A percentile compares a stretch with the other conserved stretches of the same genome.
Conservation (phyloP, 1,140 invertebrate species). For the Zaprionus lachaisei region DNA sequence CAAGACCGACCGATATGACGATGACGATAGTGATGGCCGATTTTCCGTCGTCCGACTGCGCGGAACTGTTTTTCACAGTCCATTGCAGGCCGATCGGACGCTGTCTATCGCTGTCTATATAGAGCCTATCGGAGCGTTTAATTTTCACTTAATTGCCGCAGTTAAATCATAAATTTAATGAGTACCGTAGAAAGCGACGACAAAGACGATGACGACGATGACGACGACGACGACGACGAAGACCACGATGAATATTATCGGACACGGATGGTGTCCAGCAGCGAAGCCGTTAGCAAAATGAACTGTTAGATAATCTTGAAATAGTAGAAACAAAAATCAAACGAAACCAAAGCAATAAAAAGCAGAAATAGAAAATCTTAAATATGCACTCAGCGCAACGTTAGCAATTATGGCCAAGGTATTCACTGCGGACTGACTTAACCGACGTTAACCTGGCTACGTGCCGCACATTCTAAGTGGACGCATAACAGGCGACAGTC, state of each 20-base stretch:
- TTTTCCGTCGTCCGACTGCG: slow-evolving; percentile 9
- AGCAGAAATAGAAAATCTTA: slow-evolving; percentile 10
- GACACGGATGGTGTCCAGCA: slow-evolving; percentile 35
- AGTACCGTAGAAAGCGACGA: slow-evolving; percentile 45
- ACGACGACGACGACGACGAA: background rate
- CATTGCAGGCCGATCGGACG: slow-evolving; percentile 20
- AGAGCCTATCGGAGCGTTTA: slow-evolving; percentile 47
- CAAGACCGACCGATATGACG: slow-evolving; percentile 25
- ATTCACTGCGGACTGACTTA: slow-evolving; percentile 23
- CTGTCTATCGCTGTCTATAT: slow-evolving; percentile 5
- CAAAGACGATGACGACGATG: slow-evolving; percentile 3
- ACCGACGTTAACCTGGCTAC: slow-evolving; percentile 24
- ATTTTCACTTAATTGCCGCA: slow-evolving; percentile 55
- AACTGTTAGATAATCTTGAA: slow-evolving; percentile 56
- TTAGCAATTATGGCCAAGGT: slow-evolving; percentile 36
- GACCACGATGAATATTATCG: slow-evolving; percentile 6
- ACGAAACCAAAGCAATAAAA: slow-evolving; percentile 4
- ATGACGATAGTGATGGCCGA: background rate
- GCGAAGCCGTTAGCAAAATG: slow-evolving; percentile 48
- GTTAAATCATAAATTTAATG: slow-evolving; percentile 57
- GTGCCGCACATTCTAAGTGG: slow-evolving; percentile 49
- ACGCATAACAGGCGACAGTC: slow-evolving; percentile 8
- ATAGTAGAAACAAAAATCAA: background rate
- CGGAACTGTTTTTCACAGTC: slow-evolving; percentile 44
- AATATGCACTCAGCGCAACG: slow-evolving; percentile 20